Base-by-base conservation (phyloP, 2,888 invertebrate genomes). In the Nephrocerus scutellatus region DNA sequence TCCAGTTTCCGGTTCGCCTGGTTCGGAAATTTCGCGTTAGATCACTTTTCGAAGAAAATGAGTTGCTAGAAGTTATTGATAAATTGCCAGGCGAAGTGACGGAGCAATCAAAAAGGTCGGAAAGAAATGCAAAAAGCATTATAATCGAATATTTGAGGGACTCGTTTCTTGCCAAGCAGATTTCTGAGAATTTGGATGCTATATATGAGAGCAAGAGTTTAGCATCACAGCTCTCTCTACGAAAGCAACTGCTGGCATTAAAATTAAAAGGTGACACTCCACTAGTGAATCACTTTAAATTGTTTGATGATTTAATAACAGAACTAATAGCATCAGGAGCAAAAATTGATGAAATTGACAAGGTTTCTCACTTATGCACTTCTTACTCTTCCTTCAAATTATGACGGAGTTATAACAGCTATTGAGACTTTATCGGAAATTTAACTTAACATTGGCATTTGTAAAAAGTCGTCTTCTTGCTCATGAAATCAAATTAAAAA, bases 321-420 rank as follows among this genome's bases (percentile, higher is more conserved):
- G 59, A 63, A 33, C 45, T 66, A 24, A 15, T 48, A 4, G 51
- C 57, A 2, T 55, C 61, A 10, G 62, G 64, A 19, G 61, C 56
- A 3, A 56, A 53, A 31, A 30, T 63, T 4, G 55, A 60, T 14
- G 61, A 66, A 47, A 56, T 51, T 3, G 60, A 62, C 33, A 62
- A 60, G 45, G 44, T 63, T 4, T 43, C 59, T 1, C 57, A 62
- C 47, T 49, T 63, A n/a, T 43, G 63, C 8, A 26, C 12, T 32
- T 8, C 22, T 62, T 2, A 60, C 59, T 13, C 38, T 64, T 21
- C 62, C 62, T 5, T 8, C 50, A 14, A 28, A 42, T 14, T 62
- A 62, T 44, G 55, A 62, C 36, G 59, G 59, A 6, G 50, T 64
- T 2, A 50, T 61, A 9, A 63, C 63, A 5, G 63, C 63, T 1